phyloP scores from a whole-genome alignment of 2,113 vertebrate species.

The Myiozetetes cayanensis region DNA sequence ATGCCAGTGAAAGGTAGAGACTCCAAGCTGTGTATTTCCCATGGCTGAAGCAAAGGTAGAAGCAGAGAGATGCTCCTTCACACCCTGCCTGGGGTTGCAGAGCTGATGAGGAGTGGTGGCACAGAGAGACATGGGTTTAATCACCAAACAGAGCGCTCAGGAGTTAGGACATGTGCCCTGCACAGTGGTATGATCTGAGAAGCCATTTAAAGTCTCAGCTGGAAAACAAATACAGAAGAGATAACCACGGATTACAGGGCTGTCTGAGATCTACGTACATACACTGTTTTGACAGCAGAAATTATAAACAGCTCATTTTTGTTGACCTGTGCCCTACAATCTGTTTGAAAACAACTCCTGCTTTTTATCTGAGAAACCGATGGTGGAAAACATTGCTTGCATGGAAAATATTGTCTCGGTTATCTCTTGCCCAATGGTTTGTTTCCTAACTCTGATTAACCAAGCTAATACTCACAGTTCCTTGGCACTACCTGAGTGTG shows the following conservation, averaged over 20 bases:
- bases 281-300: slow-evolving; percentile 52
- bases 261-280: neutral
- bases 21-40: fast-evolving
- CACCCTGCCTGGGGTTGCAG: neutral
- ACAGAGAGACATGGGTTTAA: neutral
- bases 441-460: slow-evolving; percentile 29
- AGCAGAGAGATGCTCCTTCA: neutral
- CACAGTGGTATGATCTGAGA: neutral
- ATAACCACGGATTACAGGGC: neutral
- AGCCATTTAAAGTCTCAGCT: slow-evolving; percentile 26
- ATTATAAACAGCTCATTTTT: slow-evolving; percentile 38
- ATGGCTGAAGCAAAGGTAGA: neutral
- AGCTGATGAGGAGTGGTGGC: neutral
- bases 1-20: neutral
- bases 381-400: slow-evolving; percentile 29
- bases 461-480: neutral
- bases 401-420: slow-evolving; percentile 24
- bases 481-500: slow-evolving; percentile 16
- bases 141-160: neutral
- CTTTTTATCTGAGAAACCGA: neutral
- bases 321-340: slow-evolving; percentile 24
- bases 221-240: neutral
- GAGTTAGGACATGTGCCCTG: neutral
- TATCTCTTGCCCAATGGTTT: slow-evolving; percentile 13
- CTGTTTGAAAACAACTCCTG: slow-evolving; percentile 29